Evolutionary conservation across 2,113 vertebrate species (phyloP), one percentile per base, ranked within the genome.

Genomic region (Bettongia penicillata): DNA sequence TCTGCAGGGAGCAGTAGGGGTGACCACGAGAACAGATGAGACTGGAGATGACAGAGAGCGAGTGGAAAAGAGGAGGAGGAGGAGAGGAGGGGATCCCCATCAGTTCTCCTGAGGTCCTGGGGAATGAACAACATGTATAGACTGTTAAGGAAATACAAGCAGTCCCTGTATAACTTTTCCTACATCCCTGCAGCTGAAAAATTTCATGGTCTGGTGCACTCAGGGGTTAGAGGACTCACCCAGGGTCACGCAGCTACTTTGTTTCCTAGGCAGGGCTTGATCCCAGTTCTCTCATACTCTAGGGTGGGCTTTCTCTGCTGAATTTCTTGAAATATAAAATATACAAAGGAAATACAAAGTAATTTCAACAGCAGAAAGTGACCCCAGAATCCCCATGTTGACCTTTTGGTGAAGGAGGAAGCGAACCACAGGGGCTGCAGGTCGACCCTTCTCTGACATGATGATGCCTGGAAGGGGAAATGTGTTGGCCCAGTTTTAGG

Each of bases 141-240:
- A 10, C 55, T 57, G 26, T 10, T 28, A 31, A 28, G 28, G 8
- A 61, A 61, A 57, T 57, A 9, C 24, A 57, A 9, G 1, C n/a
- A 89, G 8, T 47, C n/a, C n/a, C 84, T 47, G n/a, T 89, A 14
- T 23, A 24, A 89, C 84, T 89, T 16, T 16, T 16, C 37, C 14
- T 43, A 0, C 10, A 10, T 61, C 26, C 57, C 28, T 31, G 57
- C 26, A 57, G 31, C 48, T 47, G 61, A 14, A 94, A 84, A 53
- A 93, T 96, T 90, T 92, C 96, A 47, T 55, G 47, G 43, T 89
- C 93, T 90, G 47, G 89, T 2, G 31, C 61, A 31, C 61, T 31
- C 61, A 91, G 48, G 94, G 90, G 61, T 91, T 68, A 43, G 90
- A 31, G 92, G 91, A 93, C 92, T 96, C 94, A 37, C 84, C 47